These are phyloP conservation scores for Aphodius sticticus DNA, from an alignment of 2,888 invertebrate genomes.

Conservation along the genomic window DNA sequence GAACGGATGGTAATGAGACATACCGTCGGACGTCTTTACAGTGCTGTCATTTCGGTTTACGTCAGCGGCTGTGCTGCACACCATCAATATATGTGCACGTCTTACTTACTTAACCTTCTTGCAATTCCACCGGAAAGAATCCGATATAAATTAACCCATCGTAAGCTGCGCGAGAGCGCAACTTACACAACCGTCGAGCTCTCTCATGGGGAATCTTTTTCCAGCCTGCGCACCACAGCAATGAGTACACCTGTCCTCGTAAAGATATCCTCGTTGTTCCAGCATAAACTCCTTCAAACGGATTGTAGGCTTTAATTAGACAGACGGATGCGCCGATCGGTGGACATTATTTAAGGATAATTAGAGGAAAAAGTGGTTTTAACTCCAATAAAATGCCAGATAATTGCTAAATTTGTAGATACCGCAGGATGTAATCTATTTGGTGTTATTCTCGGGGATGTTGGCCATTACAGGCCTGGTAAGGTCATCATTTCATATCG, in stretches of 20 bases:
- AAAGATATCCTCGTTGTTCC: conserved; percentile 14
- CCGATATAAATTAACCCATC: conserved; percentile 35
- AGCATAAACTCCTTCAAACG: conserved; percentile 11
- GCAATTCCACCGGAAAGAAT: conserved; percentile 34
- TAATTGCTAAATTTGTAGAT: neutral
- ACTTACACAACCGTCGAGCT: neutral
- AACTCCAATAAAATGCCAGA: neutral
- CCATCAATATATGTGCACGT: conserved; percentile 46
- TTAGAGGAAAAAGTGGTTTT: neutral
- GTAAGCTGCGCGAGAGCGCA: neutral
- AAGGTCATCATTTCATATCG: neutral
- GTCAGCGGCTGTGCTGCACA: conserved; percentile 46
- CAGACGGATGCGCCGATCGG: neutral
- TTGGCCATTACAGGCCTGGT: neutral
- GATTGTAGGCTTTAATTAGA: conserved; percentile 14
- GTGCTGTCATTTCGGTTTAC: conserved; percentile 47
- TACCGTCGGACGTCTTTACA: conserved; percentile 46
- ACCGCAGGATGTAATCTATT: conserved; percentile 4
- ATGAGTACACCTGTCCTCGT: conserved; percentile 17
- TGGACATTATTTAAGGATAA: neutral
- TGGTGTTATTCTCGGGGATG: neutral
- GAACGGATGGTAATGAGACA: conserved; percentile 45
- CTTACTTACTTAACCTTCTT: conserved; percentile 43
- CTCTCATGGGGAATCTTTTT: conserved; percentile 17
- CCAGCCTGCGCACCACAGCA: conserved; percentile 5